Base-by-base conservation (phyloP, 2,888 invertebrate species). In the Drosophila cognata region DNA sequence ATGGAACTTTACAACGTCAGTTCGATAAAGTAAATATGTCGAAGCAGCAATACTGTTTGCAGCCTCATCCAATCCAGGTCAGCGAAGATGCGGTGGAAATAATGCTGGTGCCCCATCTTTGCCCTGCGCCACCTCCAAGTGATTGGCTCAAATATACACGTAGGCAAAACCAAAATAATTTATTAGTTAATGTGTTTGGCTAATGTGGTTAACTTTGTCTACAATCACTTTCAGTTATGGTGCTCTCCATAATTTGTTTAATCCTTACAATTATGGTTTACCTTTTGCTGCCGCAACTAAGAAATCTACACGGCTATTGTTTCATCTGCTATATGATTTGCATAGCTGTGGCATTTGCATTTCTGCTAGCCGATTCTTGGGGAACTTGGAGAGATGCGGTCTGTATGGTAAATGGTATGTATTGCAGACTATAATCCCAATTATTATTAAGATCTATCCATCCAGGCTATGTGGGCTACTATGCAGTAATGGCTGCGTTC, bases 401-500 rank as follows among this genome's bases (percentile, higher is more conserved):
- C 0, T 75, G 74, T 7, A 16, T 38, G 28, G 4, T 8, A 10
- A 58, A 36, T 55, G 77, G 74, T 77, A 33, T 11, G 74, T 16
- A 36, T 36, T 36, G 16, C 36, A 36, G 16, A 3, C 6, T 36
- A 36, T 36, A 3, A 36, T 36, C 7, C 7, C 6, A 36, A 16
- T 36, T 36, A 36, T 36, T 16, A 36, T 16, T 25, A 33, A 16
- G 18, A 18, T 29, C 10, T 50, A 29, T 50, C 4, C 6, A 36
- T 6, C 4, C 28, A 92, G 92, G 91, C 13, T 90, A 81, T 36
- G 8, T 81, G 11, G 84, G 88, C 55, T 95, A 96, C 92, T 97
- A 95, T 92, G 95, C 95, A 68, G 96, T 97, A 90, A 94, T 97
- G 93, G 95, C 96, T 31, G 96, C 96, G 77, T 97, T 97, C 94